Evolutionary conservation across 2,113 vertebrate species (phyloP).

Genomic region (Oceanites oceanicus): DNA sequence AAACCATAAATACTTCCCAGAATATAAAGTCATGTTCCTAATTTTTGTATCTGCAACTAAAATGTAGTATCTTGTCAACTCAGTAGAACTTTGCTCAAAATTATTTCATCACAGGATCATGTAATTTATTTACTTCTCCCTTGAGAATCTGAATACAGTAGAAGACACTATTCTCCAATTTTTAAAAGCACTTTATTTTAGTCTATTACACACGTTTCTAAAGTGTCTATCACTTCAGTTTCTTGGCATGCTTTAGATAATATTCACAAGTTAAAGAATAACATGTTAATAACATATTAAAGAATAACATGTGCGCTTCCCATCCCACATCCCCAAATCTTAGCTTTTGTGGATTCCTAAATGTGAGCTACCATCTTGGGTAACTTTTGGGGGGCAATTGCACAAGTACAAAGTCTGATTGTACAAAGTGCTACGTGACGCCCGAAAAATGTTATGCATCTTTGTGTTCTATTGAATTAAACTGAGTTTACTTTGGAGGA

Average conservation of each 20-base stretch:
- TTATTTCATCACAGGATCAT: not conserved
- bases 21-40: not conserved
- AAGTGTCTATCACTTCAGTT: not conserved
- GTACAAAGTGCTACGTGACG: rapidly evolving
- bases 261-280: not conserved
- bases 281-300: not conserved
- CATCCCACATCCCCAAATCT: not conserved
- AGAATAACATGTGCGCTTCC: not conserved
- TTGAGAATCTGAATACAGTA: not conserved
- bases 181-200: not conserved
- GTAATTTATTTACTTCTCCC: not conserved
- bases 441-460: not conserved
- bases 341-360: not conserved
- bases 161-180: not conserved
- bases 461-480: not conserved
- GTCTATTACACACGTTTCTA: not conserved
- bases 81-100: not conserved
- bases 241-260: not conserved
- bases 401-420: too few relatives aligned
- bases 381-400: too few relatives aligned
- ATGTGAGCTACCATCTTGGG: not conserved
- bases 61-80: not conserved
- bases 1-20: not conserved
- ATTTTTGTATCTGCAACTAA: not conserved
- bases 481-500: not conserved